A percentile compares a stretch with the other conserved stretches of the same genome.
phyloP scores from a whole-genome alignment of 2,888 invertebrate species.

The Matsumyia berberina region DNA sequence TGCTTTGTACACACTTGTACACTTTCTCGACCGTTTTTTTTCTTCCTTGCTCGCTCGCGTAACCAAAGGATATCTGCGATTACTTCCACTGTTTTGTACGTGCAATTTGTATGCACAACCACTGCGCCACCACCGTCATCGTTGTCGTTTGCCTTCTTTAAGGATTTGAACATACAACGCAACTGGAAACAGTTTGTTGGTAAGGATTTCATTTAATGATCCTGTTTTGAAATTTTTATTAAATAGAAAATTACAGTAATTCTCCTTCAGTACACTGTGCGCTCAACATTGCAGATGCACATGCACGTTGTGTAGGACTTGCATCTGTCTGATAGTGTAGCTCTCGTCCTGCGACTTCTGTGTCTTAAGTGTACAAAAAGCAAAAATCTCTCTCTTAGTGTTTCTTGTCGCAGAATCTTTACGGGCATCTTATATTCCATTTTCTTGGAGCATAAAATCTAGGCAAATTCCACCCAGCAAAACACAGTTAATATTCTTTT shows the following conservation, averaged over 20 bases:
- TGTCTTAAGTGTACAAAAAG: too few relatives aligned
- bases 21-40: conserved; percentile 6
- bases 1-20: conserved; percentile 24
- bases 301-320: not conserved
- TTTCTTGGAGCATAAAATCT: conserved; percentile 4
- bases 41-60: conserved; percentile 7
- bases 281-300: conserved; percentile 46
- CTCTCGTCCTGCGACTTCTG: too few relatives aligned
- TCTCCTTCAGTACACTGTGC: not conserved
- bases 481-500: conserved; percentile 56
- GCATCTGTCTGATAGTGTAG: not conserved
- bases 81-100: conserved; percentile 5
- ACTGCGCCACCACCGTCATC: not conserved
- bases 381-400: not conserved
- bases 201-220: conserved; percentile 46
- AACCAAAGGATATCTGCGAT: conserved; percentile 41
- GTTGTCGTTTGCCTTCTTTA: not conserved
- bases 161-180: not conserved
- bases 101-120: not conserved
- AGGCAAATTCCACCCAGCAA: conserved; percentile 12
- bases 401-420: conserved; percentile 20
- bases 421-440: conserved; percentile 15
- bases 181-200: not conserved
- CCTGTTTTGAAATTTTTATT: conserved; percentile 37
- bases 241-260: conserved; percentile 35